A percentile compares a stretch with the other conserved stretches of the same genome.
These are phyloP conservation scores for Chalcis sispes DNA, from an alignment of 2,888 invertebrate species.

Conservation along the genomic window DNA sequence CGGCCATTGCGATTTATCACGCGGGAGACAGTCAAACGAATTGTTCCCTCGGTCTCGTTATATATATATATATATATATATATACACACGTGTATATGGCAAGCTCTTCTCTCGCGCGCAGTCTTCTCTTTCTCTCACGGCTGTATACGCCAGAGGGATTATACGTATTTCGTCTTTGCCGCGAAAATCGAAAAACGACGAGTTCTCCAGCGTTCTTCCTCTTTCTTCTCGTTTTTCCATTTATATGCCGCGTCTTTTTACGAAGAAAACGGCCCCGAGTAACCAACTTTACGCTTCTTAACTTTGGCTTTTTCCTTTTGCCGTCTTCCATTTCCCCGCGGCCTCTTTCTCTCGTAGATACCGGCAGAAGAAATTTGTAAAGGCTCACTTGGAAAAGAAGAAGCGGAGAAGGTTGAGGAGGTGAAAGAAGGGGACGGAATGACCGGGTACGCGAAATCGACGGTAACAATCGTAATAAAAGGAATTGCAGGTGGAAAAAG, in stretches of 20 bases:
- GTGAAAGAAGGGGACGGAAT: background rate
- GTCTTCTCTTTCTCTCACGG: too few species aligned
- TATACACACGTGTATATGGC: constrained; percentile 59
- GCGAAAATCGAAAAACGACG: background rate
- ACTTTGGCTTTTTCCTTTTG: background rate
- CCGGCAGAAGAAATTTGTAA: constrained; percentile 53
- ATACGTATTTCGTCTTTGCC: constrained; percentile 53
- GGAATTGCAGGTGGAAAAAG: constrained; percentile 55
- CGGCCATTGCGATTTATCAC: constrained; percentile 70
- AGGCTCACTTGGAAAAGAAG: constrained; percentile 17
- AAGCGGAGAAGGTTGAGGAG: constrained; percentile 1
- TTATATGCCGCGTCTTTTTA: background rate
- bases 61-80: constrained; percentile 3
- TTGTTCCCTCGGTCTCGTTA: constrained; percentile 65
- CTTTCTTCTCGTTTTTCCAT: background rate
- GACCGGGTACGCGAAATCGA: constrained; percentile 51
- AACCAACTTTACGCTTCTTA: constrained; percentile 17
- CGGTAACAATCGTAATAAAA: constrained; percentile 60
- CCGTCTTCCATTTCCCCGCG: background rate
- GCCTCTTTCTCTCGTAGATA: background rate
- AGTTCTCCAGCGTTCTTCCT: background rate
- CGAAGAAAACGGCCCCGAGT: background rate
- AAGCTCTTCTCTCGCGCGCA: constrained; percentile 10
- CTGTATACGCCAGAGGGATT: constrained; percentile 22
- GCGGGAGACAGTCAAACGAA: constrained; percentile 67